Evolutionary conservation across 2,888 invertebrate genomes (phyloP).

Genomic region (Oithona nana): DNA sequence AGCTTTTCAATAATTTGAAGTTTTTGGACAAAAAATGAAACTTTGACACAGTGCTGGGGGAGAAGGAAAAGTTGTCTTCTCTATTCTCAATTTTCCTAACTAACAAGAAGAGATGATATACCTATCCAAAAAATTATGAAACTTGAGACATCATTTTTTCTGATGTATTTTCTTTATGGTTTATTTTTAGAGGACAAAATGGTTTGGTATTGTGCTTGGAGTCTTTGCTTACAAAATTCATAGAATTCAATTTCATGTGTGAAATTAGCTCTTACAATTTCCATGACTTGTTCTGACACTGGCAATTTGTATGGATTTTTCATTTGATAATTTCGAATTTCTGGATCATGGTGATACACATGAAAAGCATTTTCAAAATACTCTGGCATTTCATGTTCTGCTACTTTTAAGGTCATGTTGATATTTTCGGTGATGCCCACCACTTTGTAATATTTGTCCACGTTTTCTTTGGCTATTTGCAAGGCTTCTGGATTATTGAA

Average conservation of each 20-base stretch:
- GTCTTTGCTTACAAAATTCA: slow-evolving; percentile 64
- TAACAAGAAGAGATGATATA: too few relatives aligned
- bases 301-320: slow-evolving; percentile 69
- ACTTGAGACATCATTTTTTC: too few relatives aligned
- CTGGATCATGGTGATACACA: slow-evolving; percentile 40
- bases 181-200: too few relatives aligned
- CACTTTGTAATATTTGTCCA: slow-evolving; percentile 66
- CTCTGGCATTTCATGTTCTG: slow-evolving; percentile 61
- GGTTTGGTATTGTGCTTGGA: slow-evolving; percentile 57
- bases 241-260: slow-evolving; percentile 78
- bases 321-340: slow-evolving; percentile 27
- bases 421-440: slow-evolving; percentile 72
- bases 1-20: too few relatives aligned
- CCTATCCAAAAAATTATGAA: too few relatives aligned
- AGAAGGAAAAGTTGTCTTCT: too few relatives aligned
- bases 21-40: too few relatives aligned
- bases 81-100: too few relatives aligned
- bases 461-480: slow-evolving; percentile 62
- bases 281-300: slow-evolving; percentile 63
- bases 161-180: too few relatives aligned
- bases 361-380: slow-evolving; percentile 59
- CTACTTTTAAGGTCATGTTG: slow-evolving; percentile 58
- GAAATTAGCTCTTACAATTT: slow-evolving; percentile 63
- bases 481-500: slow-evolving; percentile 64
- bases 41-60: too few relatives aligned